These are phyloP conservation scores for Apeltes quadracus DNA, from an alignment of 2,113 vertebrate genomes.

Conservation along the genomic window DNA sequence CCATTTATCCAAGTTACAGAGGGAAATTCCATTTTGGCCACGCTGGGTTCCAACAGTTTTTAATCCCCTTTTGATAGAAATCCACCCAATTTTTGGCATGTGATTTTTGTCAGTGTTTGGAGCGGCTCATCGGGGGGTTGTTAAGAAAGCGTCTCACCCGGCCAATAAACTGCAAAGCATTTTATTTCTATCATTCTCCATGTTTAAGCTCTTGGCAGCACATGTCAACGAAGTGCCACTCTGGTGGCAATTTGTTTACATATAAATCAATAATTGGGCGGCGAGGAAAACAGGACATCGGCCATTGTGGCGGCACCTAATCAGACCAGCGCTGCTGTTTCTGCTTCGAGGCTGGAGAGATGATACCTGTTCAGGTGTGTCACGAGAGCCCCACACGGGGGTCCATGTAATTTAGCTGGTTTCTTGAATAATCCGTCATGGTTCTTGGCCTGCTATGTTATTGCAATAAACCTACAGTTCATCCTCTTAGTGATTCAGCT, in stretches of 20 bases:
- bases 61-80: not conserved
- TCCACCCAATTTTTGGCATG: not conserved
- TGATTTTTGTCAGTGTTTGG: too few relatives aligned
- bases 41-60: not conserved
- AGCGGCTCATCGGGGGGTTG: not conserved
- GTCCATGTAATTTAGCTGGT: not conserved
- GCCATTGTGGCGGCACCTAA: not conserved
- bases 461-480: not conserved
- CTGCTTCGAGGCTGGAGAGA: not conserved
- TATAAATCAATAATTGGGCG: not conserved
- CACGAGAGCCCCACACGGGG: not conserved
- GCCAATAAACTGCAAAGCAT: not conserved
- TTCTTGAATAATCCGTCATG: not conserved
- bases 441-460: not conserved
- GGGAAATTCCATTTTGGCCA: not conserved
- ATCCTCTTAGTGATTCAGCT: not conserved
- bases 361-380: not conserved
- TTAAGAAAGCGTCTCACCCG: not conserved
- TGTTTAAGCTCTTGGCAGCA: not conserved
- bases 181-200: not conserved
- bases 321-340: not conserved
- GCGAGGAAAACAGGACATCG: not conserved
- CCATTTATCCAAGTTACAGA: not conserved
- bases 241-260: not conserved
- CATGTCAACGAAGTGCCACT: not conserved